A percentile compares a stretch with the other conserved stretches of the same genome.
Conservation (phyloP, 35 echinoderm and acorn worm genomes). For the Stichopus chloronotus region DNA sequence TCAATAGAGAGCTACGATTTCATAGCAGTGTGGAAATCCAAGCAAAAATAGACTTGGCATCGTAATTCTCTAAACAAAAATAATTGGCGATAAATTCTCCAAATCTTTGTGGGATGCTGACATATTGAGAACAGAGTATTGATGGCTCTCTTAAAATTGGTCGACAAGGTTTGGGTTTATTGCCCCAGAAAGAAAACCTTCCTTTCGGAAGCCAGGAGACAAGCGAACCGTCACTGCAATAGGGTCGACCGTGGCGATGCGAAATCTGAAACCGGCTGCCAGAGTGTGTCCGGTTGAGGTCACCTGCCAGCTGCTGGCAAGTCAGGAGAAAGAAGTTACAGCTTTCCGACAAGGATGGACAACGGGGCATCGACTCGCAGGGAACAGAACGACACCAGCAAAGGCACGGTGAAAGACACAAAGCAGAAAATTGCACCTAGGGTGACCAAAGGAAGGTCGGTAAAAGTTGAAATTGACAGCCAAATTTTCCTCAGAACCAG, state of each 20-base stretch:
- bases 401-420: too few relatives aligned
- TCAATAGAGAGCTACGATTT: conserved; percentile 16
- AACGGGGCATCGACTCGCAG: too few relatives aligned
- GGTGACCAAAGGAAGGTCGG: too few relatives aligned
- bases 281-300: neutral
- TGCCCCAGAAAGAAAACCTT: conserved; percentile 15
- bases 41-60: conserved; percentile 39
- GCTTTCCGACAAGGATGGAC: too few relatives aligned
- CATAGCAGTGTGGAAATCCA: conserved; percentile 48
- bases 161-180: neutral
- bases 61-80: conserved; percentile 43
- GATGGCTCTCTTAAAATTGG: neutral
- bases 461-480: too few relatives aligned
- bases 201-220: neutral
- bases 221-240: neutral
- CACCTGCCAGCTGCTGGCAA: neutral
- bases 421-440: too few relatives aligned
- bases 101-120: conserved; percentile 27
- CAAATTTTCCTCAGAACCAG: too few relatives aligned
- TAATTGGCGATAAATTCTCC: conserved; percentile 42
- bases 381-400: too few relatives aligned
- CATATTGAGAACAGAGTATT: conserved; percentile 39
- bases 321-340: too few relatives aligned
- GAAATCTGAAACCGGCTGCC: neutral
- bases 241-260: neutral